These are phyloP conservation scores for Ichneumoninae sp. DNA, from an alignment of 2,888 invertebrate genomes.

Conservation along the genomic window DNA sequence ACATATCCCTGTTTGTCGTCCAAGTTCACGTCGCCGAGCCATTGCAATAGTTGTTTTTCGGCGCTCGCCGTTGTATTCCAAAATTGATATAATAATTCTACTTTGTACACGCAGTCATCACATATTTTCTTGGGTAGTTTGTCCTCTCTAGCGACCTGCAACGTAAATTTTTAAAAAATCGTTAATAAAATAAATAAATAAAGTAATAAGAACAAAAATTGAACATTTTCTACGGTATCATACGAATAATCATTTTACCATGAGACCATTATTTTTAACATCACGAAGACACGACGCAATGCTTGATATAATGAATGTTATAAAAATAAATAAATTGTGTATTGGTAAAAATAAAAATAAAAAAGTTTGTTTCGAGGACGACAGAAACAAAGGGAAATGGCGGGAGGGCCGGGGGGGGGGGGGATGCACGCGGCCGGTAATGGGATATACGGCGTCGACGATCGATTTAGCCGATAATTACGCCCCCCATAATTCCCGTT, in stretches of 20 bases:
- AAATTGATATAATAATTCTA: conserved; percentile 90
- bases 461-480: conserved; percentile 32
- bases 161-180: background rate
- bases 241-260: background rate
- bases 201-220: background rate
- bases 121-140: conserved; percentile 90
- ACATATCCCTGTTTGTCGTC: conserved; percentile 81
- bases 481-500: background rate
- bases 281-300: no score
- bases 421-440: background rate
- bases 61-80: conserved; percentile 89
- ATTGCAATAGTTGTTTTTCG: conserved; percentile 87
- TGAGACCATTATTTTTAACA: background rate
- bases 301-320: background rate
- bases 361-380: background rate
- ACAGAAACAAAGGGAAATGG: background rate
- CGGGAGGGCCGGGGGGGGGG: background rate
- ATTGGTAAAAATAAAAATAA: background rate
- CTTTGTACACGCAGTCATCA: conserved; percentile 89
- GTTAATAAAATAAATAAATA: background rate
- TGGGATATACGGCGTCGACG: background rate
- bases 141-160: conserved; percentile 88
- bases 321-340: background rate
- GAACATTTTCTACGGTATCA: conserved; percentile 8
- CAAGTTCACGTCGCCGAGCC: conserved; percentile 81